A percentile compares a stretch with the other conserved stretches of the same genome.
These are phyloP conservation scores for Hemibates koningsi DNA, from an alignment of 2,113 vertebrate genomes.

Conservation along the genomic window DNA sequence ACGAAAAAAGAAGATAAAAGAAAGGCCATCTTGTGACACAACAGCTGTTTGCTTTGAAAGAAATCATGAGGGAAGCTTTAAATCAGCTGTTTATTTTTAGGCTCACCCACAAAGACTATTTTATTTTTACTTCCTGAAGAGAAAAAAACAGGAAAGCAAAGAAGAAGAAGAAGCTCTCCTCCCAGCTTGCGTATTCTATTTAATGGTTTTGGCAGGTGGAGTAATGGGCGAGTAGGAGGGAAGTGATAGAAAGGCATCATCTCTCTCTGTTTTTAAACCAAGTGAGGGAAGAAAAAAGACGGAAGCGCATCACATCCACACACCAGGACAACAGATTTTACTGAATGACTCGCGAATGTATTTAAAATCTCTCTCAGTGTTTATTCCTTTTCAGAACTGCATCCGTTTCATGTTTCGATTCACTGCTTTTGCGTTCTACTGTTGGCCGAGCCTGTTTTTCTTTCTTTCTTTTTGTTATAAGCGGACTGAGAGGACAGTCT, in stretches of 20 bases:
- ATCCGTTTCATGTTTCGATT: not conserved
- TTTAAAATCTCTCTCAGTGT: slow-evolving; percentile 5
- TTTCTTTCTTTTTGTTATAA: not conserved
- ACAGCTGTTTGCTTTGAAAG: not conserved
- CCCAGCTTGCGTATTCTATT: slow-evolving; percentile 11
- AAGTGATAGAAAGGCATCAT: slow-evolving; percentile 26
- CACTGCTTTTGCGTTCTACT: slow-evolving; percentile 20
- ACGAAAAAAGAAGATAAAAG: not conserved
- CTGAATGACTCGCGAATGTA: slow-evolving; percentile 54
- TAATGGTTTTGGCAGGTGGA: slow-evolving; percentile 36
- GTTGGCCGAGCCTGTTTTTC: not conserved
- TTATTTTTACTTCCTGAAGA: slow-evolving; percentile 18
- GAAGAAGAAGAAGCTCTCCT: not conserved
- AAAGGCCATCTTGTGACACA: not conserved
- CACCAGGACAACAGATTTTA: slow-evolving; percentile 17
- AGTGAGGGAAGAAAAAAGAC: not conserved
- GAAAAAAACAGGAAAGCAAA: not conserved
- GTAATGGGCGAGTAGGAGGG: slow-evolving; percentile 32
- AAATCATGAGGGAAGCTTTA: slow-evolving; percentile 11
- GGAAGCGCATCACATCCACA: not conserved
- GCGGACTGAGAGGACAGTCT: not conserved
- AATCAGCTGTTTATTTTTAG: slow-evolving; percentile 27
- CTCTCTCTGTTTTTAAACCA: slow-evolving; percentile 16
- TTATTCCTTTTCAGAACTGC: slow-evolving; percentile 8
- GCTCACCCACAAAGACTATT: slow-evolving; percentile 15